These are phyloP conservation scores for Andrena fulva DNA, from an alignment of 2,888 invertebrate species.

Conservation along the genomic window DNA sequence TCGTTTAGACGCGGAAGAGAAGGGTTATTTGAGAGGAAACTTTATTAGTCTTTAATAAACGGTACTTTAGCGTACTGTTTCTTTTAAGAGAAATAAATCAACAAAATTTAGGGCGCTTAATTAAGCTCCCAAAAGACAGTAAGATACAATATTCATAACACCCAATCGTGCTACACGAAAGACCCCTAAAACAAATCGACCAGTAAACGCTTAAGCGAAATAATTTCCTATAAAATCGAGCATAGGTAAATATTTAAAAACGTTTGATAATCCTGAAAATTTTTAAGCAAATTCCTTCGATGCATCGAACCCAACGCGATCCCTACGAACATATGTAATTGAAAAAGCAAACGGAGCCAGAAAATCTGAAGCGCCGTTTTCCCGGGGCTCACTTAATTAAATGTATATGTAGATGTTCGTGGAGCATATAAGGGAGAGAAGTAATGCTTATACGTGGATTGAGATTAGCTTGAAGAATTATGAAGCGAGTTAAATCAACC, in stretches of 20 bases:
- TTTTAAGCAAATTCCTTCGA: not conserved
- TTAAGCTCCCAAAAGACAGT: too few relatives aligned
- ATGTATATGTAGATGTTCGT: slow-evolving; percentile 75
- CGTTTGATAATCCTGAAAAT: not conserved
- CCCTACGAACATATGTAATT: slow-evolving; percentile 35
- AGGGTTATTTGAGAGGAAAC: too few relatives aligned
- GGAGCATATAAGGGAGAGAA: slow-evolving; percentile 72
- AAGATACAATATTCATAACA: too few relatives aligned
- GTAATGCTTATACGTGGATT: slow-evolving; percentile 82
- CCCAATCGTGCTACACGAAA: too few relatives aligned
- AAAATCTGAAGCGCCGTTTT: not conserved
- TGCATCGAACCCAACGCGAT: not conserved
- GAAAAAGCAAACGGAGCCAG: slow-evolving; percentile 42
- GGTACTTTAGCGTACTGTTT: too few relatives aligned
- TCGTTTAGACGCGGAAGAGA: too few relatives aligned
- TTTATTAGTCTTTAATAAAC: too few relatives aligned
- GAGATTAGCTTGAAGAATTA: slow-evolving; percentile 84
- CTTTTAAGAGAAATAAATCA: too few relatives aligned
- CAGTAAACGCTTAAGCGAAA: too few relatives aligned
- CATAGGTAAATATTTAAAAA: not conserved
- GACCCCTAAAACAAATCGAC: too few relatives aligned
- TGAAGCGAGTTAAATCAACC: slow-evolving; percentile 84
- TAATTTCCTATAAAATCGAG: too few relatives aligned
- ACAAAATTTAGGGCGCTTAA: too few relatives aligned
- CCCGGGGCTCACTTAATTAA: slow-evolving; percentile 79